These are phyloP conservation scores for Autographa gamma DNA, from an alignment of 2,888 invertebrate genomes.

Conservation along the genomic window DNA sequence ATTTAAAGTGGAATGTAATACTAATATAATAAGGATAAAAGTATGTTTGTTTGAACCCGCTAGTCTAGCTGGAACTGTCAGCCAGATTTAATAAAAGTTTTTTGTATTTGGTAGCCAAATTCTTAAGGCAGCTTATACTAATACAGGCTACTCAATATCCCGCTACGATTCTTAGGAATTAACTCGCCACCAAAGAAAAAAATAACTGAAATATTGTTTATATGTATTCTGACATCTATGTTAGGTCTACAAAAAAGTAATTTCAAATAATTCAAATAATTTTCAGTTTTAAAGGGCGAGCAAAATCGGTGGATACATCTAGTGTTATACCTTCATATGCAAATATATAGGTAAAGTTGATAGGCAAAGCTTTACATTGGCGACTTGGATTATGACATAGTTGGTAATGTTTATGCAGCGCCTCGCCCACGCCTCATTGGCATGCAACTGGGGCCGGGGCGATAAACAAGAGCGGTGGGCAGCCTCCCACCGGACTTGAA, in stretches of 20 bases:
- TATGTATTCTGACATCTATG: too few relatives aligned
- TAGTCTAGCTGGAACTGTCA: background rate
- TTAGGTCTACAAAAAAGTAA: too few relatives aligned
- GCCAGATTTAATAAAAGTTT: background rate
- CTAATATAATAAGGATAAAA: background rate
- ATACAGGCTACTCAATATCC: too few relatives aligned
- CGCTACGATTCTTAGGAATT: too few relatives aligned
- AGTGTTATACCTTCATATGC: slow-evolving; percentile 24
- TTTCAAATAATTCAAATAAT: too few relatives aligned
- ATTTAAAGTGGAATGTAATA: background rate
- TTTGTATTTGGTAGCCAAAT: background rate
- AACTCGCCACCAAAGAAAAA: background rate
- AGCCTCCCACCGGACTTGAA: slow-evolving; percentile 74
- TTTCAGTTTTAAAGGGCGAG: too few relatives aligned
- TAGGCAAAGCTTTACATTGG: slow-evolving; percentile 46
- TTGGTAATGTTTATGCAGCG: slow-evolving; percentile 79
- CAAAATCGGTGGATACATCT: slow-evolving; percentile 29
- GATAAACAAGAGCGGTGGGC: slow-evolving; percentile 74
- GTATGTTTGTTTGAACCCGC: background rate
- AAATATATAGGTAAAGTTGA: slow-evolving; percentile 45
- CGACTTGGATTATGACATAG: slow-evolving; percentile 61
- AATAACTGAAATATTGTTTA: too few relatives aligned
- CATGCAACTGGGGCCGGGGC: slow-evolving; percentile 76
- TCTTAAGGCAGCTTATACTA: too few relatives aligned
- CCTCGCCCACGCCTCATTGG: slow-evolving; percentile 80